Evolutionary conservation across 2,888 invertebrate genomes (phyloP), one percentile per base, ranked within the genome.

Genomic region (Abrostola tripartita): DNA sequence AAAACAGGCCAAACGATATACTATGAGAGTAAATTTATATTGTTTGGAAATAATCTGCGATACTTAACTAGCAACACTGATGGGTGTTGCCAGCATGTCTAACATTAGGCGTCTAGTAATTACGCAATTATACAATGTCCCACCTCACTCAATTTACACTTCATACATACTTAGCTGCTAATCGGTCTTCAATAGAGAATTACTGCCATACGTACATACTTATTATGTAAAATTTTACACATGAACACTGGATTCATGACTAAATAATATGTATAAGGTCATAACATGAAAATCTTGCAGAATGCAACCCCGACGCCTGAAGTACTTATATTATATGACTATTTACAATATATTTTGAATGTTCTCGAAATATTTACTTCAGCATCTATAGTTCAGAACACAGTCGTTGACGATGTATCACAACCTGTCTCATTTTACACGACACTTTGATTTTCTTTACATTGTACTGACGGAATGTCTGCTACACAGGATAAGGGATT

Each of bases 341-440:
- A 72, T 72, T 51, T 75, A 72, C 72, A 72, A 52, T 53, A 68
- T 7, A 57, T 55, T 62, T 52, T 53, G 53, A 58, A 40, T 14
- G 14, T 8, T 51, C 42, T 42, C 50, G 59, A 68, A 68, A 62
- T 52, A 61, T 9, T 57, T 38, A 24, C 52, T 40, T 60, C 37
- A 52, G 41, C 41, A 7, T 56, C 51, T 68, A 59, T 42, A 11
- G 5, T 53, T 69, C 69, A 56, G 65, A 75, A 71, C 60, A 74
- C 60, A 57, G 74, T 62, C 52, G 9, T 38, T 10, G 5, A 24
- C 10, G 52, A 65, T 60, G 57, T 38, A 51, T 9, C 40, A 52
- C 49, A 42, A 57, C 6, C 5, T 52, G 41, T 71, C 14, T 53
- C 41, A 42, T 49, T 54, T 53, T 53, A 36, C 42, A 42, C 24